Base-by-base conservation (phyloP, 2,888 invertebrate genomes). In the Lycophotia porphyrea region DNA sequence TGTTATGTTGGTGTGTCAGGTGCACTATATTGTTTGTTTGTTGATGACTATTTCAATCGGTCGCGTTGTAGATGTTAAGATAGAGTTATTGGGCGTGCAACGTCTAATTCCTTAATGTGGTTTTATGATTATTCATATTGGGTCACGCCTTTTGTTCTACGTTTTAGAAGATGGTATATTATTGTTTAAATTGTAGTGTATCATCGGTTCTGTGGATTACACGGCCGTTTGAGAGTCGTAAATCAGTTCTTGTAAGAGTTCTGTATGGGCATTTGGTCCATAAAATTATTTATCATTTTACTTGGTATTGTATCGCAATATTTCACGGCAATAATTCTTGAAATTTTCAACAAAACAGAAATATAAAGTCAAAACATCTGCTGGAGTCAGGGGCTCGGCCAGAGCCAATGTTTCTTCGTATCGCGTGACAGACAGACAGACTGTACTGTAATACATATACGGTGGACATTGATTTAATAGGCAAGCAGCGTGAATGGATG, bases 401-500 rank as follows among this genome's bases (percentile, higher is more conserved):
- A 71, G 73, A 69, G 84, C 81, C 87, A 84, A 91, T 91, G 90
- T 88, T 88, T 91, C 91, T 91, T 88, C 88, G 90, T 91, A 89
- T 88, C 88, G 80, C 80, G 89, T 90, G 93, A 93, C 92, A 92
- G 92, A 91, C 92, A 76, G 91, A 91, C 92, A 86, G 88, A 88
- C 88, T 84, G 84, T 77, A 78, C 87, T 68, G 87, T 86, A 89
- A 90, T 91, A 90, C 93, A 91, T 93, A 93, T 93, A 93, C 88
- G 94, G 94, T 83, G 87, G 94, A 95, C 94, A 90, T 92, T 95
- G 95, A 95, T 95, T 94, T 95, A 95, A 90, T 90, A 90, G 85
- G 84, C 82, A 86, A 85, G 86, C 89, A 84, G 91, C 89, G 93
- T 91, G 93, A 93, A 93, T 93, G 90, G 91, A 91, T 91, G 88